A percentile compares a stretch with the other conserved stretches of the same genome.
phyloP scores from a whole-genome alignment of 92 coral and sea anemone genomes.

The Porites lobata region DNA sequence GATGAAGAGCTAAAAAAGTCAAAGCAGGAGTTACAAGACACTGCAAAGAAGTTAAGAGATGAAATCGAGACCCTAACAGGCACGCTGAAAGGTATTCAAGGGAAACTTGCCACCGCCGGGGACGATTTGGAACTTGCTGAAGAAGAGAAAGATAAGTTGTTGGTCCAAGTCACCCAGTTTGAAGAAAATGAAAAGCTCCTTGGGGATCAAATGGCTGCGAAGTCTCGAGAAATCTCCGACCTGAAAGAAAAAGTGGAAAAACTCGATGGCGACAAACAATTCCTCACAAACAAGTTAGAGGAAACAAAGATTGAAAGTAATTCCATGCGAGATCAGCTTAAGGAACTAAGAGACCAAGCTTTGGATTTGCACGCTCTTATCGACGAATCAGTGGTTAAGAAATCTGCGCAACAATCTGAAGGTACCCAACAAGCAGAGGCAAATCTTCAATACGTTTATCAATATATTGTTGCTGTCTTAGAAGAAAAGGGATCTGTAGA shows the following conservation, averaged over 20 bases:
- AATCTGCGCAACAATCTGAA: background rate
- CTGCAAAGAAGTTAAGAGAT: conserved; percentile 24
- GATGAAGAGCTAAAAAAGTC: conserved; percentile 7
- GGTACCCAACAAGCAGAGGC: background rate
- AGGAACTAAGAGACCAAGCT: conserved; percentile 26
- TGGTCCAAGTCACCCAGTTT: conserved; percentile 36
- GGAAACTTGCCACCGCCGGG: conserved; percentile 43
- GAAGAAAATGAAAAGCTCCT: conserved; percentile 43
- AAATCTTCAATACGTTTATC: conserved; percentile 11
- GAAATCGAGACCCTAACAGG: conserved; percentile 49
- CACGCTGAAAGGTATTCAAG: conserved; percentile 46
- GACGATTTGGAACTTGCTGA: conserved; percentile 35
- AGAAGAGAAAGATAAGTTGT: conserved; percentile 41
- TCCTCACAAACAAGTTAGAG: conserved; percentile 41
- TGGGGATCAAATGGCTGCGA: conserved; percentile 44
- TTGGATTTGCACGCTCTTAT: conserved; percentile 17
- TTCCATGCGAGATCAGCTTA: conserved; percentile 25
- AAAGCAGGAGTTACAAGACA: conserved; percentile 33
- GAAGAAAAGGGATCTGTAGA: conserved; percentile 18
- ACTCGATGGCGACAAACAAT: conserved; percentile 37
- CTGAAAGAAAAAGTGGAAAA: conserved; percentile 57
- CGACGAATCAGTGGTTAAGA: background rate
- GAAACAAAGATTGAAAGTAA: conserved; percentile 46
- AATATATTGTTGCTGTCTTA: conserved; percentile 15
- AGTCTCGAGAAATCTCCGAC: conserved; percentile 51